phyloP scores from a whole-genome alignment of 1,140 invertebrate species.

The Trichogramma pretiosum region DNA sequence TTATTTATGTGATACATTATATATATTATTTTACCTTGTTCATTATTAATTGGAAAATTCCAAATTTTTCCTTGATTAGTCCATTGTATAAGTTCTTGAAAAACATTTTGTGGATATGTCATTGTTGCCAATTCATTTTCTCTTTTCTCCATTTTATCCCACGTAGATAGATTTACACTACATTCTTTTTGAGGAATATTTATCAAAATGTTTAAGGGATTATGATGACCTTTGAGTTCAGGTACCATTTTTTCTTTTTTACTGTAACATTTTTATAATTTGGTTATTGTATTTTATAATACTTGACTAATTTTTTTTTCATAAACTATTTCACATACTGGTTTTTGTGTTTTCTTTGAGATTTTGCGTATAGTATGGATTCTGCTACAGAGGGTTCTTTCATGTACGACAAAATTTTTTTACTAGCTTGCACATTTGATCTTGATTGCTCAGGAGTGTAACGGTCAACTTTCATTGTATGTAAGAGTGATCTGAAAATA shows the following conservation, averaged over 20 bases:
- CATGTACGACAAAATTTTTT: not conserved
- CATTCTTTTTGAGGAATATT: slow-evolving; percentile 3
- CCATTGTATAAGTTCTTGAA: slow-evolving; percentile 89
- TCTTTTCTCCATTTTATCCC: slow-evolving; percentile 56
- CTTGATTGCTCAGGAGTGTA: slow-evolving; percentile 36
- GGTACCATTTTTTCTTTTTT: not conserved
- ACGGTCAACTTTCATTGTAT: slow-evolving; percentile 66
- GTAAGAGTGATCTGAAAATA: slow-evolving; percentile 55
- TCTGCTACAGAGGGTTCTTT: not conserved
- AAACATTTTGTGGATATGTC: slow-evolving; percentile 76
- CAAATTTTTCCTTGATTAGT: slow-evolving; percentile 91
- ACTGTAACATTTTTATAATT: not conserved
- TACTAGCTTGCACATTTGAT: not conserved
- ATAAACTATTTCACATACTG: not conserved
- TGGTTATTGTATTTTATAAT: not conserved
- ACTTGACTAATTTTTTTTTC: not conserved
- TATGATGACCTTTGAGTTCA: not conserved
- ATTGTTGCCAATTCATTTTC: slow-evolving; percentile 56
- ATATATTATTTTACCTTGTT: slow-evolving; percentile 62
- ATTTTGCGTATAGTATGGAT: not conserved
- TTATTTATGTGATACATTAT: not conserved
- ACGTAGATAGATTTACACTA: slow-evolving; percentile 51
- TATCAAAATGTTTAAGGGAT: not conserved
- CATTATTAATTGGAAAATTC: slow-evolving; percentile 96
- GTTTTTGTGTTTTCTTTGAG: not conserved